phyloP scores from a whole-genome alignment of 2,113 vertebrate genomes.

The Mastomys coucha region DNA sequence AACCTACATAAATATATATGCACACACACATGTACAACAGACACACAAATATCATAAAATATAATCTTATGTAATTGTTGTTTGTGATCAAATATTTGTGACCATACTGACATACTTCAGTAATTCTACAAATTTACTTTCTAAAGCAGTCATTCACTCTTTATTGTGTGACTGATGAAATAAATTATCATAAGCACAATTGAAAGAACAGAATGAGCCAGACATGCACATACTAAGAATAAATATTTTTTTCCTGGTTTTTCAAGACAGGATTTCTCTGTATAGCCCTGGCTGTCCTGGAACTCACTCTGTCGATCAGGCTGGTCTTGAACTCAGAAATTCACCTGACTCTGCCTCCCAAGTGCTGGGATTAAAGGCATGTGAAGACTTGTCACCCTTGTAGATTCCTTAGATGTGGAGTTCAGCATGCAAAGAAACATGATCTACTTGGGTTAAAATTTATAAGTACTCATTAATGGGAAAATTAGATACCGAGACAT shows the following conservation, averaged over 20 bases:
- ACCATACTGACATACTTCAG: neutral
- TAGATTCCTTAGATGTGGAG: neutral
- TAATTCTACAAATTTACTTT: neutral
- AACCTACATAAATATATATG: neutral
- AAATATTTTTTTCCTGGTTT: too few species aligned
- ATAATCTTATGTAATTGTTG: neutral
- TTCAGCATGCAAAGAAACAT: neutral
- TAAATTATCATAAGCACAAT: neutral
- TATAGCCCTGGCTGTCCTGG: too few species aligned
- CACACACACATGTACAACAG: too few species aligned
- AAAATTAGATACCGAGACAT: neutral
- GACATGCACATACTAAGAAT: neutral
- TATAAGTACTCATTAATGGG: neutral
- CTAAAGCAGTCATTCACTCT: neutral
- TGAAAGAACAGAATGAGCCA: neutral
- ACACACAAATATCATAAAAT: neutral
- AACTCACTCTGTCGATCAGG: too few species aligned
- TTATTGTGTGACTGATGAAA: neutral
- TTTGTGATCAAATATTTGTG: neutral
- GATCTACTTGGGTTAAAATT: neutral
- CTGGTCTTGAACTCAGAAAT: too few species aligned
- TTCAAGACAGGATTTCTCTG: too few species aligned
- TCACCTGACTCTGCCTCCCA: too few species aligned
- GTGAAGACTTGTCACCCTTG: neutral
- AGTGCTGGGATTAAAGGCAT: too few species aligned